A percentile compares a stretch with the other conserved stretches of the same genome.
phyloP scores from a whole-genome alignment of 2,797 vertebrate genomes.

The Stomatorhinus walkeri region DNA sequence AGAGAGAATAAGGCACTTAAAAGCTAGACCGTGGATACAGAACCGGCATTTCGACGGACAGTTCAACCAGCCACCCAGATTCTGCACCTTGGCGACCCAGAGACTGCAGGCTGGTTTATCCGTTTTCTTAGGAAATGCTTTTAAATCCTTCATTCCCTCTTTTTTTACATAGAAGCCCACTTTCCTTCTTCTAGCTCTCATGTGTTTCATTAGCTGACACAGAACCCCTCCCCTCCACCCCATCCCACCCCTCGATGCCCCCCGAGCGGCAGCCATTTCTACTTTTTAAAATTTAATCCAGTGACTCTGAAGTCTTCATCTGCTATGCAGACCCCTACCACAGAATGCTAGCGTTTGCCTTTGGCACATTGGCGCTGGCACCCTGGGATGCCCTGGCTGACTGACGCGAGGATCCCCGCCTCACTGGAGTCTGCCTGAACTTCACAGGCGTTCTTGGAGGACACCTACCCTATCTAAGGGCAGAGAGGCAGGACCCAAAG shows the following conservation, averaged over 20 bases:
- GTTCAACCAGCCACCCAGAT: constrained; percentile 56
- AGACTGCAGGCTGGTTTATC: constrained; percentile 53
- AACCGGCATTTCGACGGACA: constrained; percentile 42
- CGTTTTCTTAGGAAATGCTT: constrained; percentile 59
- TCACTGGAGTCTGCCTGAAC: not conserved
- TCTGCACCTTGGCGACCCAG: constrained; percentile 49
- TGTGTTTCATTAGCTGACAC: constrained; percentile 48
- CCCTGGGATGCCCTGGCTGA: not conserved
- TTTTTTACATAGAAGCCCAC: constrained; percentile 9
- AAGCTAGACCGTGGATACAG: not conserved
- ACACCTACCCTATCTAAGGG: not conserved
- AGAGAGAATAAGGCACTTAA: not conserved
- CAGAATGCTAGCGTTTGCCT: not conserved
- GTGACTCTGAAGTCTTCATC: constrained; percentile 5
- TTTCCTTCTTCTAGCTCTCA: constrained; percentile 38
- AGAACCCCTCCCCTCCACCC: too few species aligned
- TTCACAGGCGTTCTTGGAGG: not conserved
- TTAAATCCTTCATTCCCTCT: constrained; percentile 49
- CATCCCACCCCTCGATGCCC: not conserved
- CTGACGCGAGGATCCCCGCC: not conserved
- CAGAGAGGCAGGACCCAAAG: not conserved
- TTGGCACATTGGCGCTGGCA: not conserved
- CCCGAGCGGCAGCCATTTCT: not conserved
- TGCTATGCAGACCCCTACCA: not conserved
- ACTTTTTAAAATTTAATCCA: not conserved